Conservation (phyloP, 2,113 vertebrate genomes). For the Podilymbus podiceps region DNA sequence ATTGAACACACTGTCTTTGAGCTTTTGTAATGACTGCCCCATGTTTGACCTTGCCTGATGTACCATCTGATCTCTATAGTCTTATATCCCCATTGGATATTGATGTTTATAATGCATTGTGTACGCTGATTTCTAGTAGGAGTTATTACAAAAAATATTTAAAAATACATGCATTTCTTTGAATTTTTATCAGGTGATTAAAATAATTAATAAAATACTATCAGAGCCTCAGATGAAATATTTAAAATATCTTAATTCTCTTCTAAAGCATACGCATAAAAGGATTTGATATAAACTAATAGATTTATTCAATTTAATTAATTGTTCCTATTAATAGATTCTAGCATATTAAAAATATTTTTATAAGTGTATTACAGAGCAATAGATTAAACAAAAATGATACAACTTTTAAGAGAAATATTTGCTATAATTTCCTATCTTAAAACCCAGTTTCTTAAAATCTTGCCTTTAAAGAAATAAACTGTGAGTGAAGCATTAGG, state of each 20-base stretch:
- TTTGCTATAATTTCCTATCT: neutral
- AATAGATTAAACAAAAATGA: neutral
- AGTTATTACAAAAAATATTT: neutral
- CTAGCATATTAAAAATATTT: neutral
- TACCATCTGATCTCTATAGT: neutral
- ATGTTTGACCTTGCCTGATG: neutral
- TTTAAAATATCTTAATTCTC: neutral
- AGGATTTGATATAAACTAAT: neutral
- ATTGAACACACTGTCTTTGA: neutral
- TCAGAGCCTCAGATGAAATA: neutral
- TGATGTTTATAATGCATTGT: neutral
- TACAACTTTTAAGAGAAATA: neutral
- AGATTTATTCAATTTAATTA: neutral
- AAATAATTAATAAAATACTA: neutral
- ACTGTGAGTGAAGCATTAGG: neutral
- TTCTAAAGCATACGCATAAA: neutral
- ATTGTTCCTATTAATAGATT: neutral
- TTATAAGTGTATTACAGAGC: neutral
- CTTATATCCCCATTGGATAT: neutral
- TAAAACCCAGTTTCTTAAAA: neutral
- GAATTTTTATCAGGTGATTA: neutral
- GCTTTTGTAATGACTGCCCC: neutral
- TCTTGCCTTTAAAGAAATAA: neutral
- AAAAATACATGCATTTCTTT: neutral
- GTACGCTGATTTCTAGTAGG: neutral